phyloP scores from a whole-genome alignment of 2,888 invertebrate genomes.

The Lasiommata megera region DNA sequence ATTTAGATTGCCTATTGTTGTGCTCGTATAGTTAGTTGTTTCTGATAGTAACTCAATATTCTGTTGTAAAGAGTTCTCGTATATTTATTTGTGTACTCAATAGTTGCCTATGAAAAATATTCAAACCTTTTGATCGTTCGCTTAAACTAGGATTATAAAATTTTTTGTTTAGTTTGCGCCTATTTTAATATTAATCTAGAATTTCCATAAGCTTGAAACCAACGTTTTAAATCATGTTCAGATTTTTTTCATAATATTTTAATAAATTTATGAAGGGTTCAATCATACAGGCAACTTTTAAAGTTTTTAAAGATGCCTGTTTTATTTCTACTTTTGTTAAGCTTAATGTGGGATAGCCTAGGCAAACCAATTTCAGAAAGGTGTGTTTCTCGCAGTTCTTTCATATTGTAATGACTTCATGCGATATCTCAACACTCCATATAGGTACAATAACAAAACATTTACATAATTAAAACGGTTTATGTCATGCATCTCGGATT shows the following conservation, averaged over 20 bases:
- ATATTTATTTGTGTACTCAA: not conserved
- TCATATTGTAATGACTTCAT: slow-evolving; percentile 1
- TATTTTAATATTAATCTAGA: not conserved
- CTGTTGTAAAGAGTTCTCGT: not conserved
- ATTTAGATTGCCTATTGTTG: slow-evolving; percentile 32
- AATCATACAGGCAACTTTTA: too few relatives aligned
- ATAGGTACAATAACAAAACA: not conserved
- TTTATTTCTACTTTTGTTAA: too few relatives aligned
- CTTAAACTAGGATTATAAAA: too few relatives aligned
- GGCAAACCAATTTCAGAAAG: not conserved
- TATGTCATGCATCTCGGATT: slow-evolving; percentile 48
- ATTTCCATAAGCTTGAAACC: not conserved
- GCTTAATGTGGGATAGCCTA: too few relatives aligned
- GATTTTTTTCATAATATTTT: too few relatives aligned
- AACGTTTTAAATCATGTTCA: too few relatives aligned
- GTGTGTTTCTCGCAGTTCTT: not conserved
- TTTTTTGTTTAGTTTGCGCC: too few relatives aligned
- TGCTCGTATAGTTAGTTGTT: slow-evolving; percentile 7
- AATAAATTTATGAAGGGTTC: too few relatives aligned
- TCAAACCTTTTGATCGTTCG: too few relatives aligned
- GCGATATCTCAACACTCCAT: not conserved
- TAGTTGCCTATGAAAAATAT: too few relatives aligned
- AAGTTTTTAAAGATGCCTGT: too few relatives aligned
- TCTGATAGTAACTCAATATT: slow-evolving; percentile 12
- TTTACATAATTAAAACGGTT: slow-evolving; percentile 21